Evolutionary conservation across 2,888 invertebrate genomes (phyloP), one percentile per base, ranked within the genome.

Genomic region (Hemaris fuciformis): DNA sequence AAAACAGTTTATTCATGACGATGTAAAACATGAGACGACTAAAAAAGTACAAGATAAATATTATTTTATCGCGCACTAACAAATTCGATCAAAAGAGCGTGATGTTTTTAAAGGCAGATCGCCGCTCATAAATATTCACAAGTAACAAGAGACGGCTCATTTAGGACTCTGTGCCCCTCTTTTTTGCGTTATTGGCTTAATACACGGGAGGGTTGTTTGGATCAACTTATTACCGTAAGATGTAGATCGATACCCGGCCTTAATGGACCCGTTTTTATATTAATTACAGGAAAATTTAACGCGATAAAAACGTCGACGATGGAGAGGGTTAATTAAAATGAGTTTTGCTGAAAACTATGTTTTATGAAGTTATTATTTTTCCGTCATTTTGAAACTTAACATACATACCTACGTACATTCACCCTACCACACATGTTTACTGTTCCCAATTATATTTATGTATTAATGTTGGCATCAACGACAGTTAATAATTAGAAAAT

Each of bases 111-210:
- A 63, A 75, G 75, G 75, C 74, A 80, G 80, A 83, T 83, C 73
- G 80, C 76, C 79, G 69, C 87, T 91, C 89, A 91, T 91, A 91
- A 92, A 92, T 92, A 92, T 92, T 90, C 91, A 92, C 73, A 73
- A 84, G 91, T 84, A 83, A 90, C 84, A 78, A 70, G 87, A 89
- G 88, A 87, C 81, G 89, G 80, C 88, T 91, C 91, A 91, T 91
- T 91, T 87, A 86, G 85, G 78, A 73, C 75, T 75, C 66, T 74
- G 78, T 80, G 82, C 84, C 88, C 89, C 87, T 87, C 87, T 89
- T 91, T 90, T 89, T 91, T 91, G 81, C 85, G 78, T 87, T 89
- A 91, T 90, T 89, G 88, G 91, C 87, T 86, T 83, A 88, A 86
- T 89, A 70, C 91, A 84, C 91, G 34, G 67, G 91, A 84, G 91